A percentile compares a stretch with the other conserved stretches of the same genome.
These are phyloP conservation scores for Chydorus sphaericus DNA, from an alignment of 2,888 invertebrate genomes.

Conservation along the genomic window DNA sequence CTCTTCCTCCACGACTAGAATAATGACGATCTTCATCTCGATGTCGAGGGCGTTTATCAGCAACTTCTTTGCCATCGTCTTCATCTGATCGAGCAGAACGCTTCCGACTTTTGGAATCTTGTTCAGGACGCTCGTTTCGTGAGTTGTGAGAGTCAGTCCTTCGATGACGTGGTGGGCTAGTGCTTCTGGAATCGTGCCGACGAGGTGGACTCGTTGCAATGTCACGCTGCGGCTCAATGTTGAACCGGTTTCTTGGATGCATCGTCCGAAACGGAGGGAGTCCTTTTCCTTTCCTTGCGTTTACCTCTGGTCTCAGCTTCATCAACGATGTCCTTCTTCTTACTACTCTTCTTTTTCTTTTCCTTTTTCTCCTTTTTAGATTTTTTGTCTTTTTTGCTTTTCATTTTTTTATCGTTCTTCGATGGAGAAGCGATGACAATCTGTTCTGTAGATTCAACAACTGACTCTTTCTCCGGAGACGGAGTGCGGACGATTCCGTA, in stretches of 20 bases:
- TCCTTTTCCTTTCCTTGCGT: neutral
- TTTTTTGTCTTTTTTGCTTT: slow-evolving; percentile 26
- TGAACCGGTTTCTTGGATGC: neutral
- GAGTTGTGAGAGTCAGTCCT: neutral
- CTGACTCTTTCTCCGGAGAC: slow-evolving; percentile 16
- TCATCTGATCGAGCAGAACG: neutral
- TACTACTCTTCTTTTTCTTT: slow-evolving; percentile 28
- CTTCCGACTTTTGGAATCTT: neutral
- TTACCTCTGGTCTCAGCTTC: slow-evolving; percentile 1
- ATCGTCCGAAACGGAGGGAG: neutral
- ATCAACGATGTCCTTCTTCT: neutral
- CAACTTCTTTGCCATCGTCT: neutral
- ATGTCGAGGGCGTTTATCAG: neutral
- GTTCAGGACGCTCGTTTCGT: neutral
- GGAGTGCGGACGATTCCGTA: slow-evolving; percentile 66
- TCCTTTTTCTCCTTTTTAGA: slow-evolving; percentile 26
- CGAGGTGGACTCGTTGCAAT: neutral
- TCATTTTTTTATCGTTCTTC: slow-evolving; percentile 5
- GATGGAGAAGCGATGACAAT: neutral
- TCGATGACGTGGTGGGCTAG: neutral
- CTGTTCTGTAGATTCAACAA: slow-evolving; percentile 15
- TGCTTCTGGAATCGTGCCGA: too few species aligned
- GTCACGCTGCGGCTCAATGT: neutral
- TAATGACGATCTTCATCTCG: neutral
- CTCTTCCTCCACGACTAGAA: too few species aligned